Percentiles rank a stretch among this genome's conserved stretches.
Conservation (phyloP, 2,888 invertebrate genomes). For the Drosophila birchii region DNA sequence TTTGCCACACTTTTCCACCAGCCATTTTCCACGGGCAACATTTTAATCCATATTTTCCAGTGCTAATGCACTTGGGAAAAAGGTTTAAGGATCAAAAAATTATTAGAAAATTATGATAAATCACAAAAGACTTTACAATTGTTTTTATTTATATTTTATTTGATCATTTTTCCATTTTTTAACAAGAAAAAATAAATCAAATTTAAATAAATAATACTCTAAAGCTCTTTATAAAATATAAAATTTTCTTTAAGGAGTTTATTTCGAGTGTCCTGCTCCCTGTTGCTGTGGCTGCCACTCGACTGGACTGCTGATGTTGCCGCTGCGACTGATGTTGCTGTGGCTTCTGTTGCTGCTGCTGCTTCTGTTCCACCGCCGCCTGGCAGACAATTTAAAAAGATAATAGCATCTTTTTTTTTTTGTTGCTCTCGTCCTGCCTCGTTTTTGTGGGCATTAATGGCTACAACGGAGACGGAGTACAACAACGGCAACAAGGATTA, state of each 20-base stretch:
- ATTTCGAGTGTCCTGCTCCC: slow-evolving; percentile 8
- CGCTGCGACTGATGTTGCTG: slow-evolving; percentile 20
- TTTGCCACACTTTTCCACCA: slow-evolving; percentile 3
- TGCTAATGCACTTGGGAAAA: slow-evolving; percentile 10
- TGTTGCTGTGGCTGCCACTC: slow-evolving; percentile 23
- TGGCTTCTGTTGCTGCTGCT: slow-evolving; percentile 18
- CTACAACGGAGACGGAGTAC: slow-evolving; percentile 39
- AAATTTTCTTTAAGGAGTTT: background rate
- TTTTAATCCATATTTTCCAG: slow-evolving; percentile 82
- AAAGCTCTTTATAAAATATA: no score
- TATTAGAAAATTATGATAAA: no score
- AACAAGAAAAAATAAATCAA: no score
- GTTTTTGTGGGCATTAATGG: slow-evolving; percentile 49
- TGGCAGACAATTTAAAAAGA: slow-evolving; percentile 83
- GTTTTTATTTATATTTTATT: no score
- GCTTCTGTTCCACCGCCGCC: slow-evolving; percentile 49
- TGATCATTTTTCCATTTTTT: no score
- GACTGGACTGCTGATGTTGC: slow-evolving; percentile 16
- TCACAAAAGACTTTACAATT: no score
- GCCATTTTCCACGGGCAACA: slow-evolving; percentile 61
- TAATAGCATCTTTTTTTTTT: slow-evolving; percentile 78
- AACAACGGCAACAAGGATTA: slow-evolving; percentile 67
- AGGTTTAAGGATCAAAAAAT: background rate
- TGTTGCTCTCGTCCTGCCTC: slow-evolving; percentile 26
- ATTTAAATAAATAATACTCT: no score